Evolutionary conservation across 2,888 invertebrate species (phyloP).

Genomic region (Ctenicera cuprea): DNA sequence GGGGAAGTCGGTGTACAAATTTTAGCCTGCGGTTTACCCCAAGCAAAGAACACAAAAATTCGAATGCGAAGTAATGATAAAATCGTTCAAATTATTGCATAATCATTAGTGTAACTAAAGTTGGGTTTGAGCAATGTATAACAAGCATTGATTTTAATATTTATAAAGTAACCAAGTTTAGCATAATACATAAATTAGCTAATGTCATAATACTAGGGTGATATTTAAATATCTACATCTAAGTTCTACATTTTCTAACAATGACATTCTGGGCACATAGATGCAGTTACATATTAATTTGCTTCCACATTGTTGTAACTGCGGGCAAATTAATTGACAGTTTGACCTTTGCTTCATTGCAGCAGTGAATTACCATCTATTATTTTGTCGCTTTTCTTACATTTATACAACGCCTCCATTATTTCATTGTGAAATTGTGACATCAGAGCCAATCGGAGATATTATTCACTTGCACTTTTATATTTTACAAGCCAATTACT

Average conservation of each 20-base stretch:
- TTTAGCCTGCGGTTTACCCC: too few species aligned
- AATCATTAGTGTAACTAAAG: not conserved
- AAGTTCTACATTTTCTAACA: not conserved
- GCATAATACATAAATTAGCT: conserved; percentile 12
- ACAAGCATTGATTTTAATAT: not conserved
- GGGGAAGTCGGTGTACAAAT: too few species aligned
- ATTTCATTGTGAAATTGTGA: conserved; percentile 23
- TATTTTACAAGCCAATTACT: conserved; percentile 1
- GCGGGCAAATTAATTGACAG: conserved; percentile 40
- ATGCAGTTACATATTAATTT: conserved; percentile 35
- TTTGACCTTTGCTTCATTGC: conserved; percentile 39
- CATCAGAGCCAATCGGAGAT: conserved; percentile 21
- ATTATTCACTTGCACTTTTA: conserved; percentile 17
- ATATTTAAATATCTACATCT: conserved; percentile 27
- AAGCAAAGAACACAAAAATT: too few species aligned
- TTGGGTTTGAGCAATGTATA: not conserved
- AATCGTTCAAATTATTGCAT: not conserved
- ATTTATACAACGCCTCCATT: conserved; percentile 27
- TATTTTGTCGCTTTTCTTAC: conserved; percentile 26
- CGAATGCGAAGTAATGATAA: not conserved
- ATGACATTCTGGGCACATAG: conserved; percentile 5
- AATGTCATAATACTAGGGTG: conserved; percentile 9
- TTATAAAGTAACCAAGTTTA: not conserved
- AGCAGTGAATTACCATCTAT: conserved; percentile 28
- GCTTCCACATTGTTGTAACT: not conserved